Conservation (phyloP, 2,888 invertebrate genomes). For the Lissocephala sabroskyi region DNA sequence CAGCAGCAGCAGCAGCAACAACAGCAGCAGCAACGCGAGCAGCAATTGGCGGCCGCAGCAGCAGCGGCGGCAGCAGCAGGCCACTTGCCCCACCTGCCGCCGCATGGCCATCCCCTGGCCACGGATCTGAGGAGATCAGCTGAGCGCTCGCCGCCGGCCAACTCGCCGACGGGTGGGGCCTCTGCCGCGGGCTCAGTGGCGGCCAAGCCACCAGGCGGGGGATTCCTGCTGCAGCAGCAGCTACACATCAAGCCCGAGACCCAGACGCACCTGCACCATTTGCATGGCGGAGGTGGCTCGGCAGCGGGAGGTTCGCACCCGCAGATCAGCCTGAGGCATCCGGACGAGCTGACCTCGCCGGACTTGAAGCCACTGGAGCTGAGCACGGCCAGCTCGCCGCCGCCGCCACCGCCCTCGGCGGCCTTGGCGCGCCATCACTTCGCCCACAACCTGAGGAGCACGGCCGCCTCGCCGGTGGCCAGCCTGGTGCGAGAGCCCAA, state of each 20-base stretch:
- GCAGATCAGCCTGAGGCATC: slow-evolving; percentile 51
- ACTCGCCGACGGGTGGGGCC: slow-evolving; percentile 34
- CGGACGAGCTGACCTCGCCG: slow-evolving; percentile 62
- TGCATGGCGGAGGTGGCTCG: slow-evolving; percentile 35
- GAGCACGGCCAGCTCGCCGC: slow-evolving; percentile 17
- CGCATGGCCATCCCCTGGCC: slow-evolving; percentile 38
- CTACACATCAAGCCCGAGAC: slow-evolving; percentile 68
- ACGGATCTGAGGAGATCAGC: slow-evolving; percentile 55
- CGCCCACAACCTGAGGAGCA: slow-evolving; percentile 38
- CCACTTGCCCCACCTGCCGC: slow-evolving; percentile 40
- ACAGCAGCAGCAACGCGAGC: slow-evolving; percentile 43
- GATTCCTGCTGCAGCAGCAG: slow-evolving; percentile 67
- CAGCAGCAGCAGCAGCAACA: slow-evolving; percentile 71
- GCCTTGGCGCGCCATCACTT: slow-evolving; percentile 43
- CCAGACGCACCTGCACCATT: slow-evolving; percentile 65
- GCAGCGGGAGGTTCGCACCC: slow-evolving; percentile 33
- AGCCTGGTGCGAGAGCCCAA: slow-evolving; percentile 31
- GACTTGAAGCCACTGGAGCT: slow-evolving; percentile 55
- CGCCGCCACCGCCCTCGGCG: slow-evolving; percentile 37
- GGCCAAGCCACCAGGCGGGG: slow-evolving; percentile 48
- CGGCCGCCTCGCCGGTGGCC: slow-evolving; percentile 23
- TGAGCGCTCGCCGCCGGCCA: slow-evolving; percentile 52
- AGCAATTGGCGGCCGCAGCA: slow-evolving; percentile 40
- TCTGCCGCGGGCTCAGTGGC: slow-evolving; percentile 25
- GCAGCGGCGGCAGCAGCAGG: slow-evolving; percentile 28